These are phyloP conservation scores for Phalera bucephala DNA, from an alignment of 2,888 invertebrate genomes.

Conservation along the genomic window DNA sequence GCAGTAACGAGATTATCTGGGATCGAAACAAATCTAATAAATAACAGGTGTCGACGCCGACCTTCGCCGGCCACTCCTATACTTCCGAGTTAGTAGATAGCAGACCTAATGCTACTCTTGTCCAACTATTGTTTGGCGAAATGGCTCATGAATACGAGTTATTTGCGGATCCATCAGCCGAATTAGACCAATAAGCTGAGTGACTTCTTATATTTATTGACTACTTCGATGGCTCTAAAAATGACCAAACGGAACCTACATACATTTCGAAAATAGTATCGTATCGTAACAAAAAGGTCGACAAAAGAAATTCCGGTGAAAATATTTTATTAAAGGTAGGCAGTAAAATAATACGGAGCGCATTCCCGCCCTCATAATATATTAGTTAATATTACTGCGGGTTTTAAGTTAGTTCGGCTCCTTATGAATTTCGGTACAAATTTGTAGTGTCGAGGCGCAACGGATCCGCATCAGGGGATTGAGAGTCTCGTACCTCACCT, in stretches of 20 bases:
- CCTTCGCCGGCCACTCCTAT: conserved; percentile 48
- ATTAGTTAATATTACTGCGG: conserved; percentile 10
- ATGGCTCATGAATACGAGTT: conserved; percentile 21
- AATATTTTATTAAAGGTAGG: conserved; percentile 5
- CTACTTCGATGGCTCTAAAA: too few species aligned
- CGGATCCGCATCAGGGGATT: conserved; percentile 7
- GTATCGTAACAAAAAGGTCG: background rate
- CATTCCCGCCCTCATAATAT: conserved; percentile 6
- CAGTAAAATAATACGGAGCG: conserved; percentile 8
- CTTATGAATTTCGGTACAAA: conserved; percentile 7
- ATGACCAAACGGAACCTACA: background rate
- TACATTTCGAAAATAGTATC: background rate
- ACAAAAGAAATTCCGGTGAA: conserved; percentile 2
- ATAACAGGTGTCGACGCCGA: conserved; percentile 62
- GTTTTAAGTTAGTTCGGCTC: conserved; percentile 3
- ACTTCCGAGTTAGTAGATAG: conserved; percentile 37
- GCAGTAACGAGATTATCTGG: conserved; percentile 67
- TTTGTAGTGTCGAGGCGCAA: conserved; percentile 10
- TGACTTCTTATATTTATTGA: conserved; percentile 1
- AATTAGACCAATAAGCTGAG: conserved; percentile 4
- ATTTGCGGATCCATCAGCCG: conserved; percentile 15
- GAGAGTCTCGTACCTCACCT: conserved; percentile 8
- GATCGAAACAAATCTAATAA: conserved; percentile 77
- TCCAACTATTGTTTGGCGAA: conserved; percentile 32
- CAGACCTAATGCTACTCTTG: conserved; percentile 26